Conservation (phyloP, 2,113 vertebrate genomes). For the Rhipidura dahli region DNA sequence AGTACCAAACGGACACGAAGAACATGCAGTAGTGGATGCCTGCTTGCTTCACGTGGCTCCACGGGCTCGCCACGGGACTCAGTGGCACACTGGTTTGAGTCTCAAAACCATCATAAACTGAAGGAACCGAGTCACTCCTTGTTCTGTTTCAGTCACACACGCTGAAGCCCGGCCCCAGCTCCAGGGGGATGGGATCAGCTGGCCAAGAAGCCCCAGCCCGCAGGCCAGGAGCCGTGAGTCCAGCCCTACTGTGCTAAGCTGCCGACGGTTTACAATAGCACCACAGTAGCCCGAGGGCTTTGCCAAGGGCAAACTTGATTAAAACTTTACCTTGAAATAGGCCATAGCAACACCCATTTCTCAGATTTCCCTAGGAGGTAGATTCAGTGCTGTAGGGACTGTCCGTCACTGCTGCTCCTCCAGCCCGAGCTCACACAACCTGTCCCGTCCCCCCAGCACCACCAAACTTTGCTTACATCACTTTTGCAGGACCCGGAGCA, state of each 20-base stretch:
- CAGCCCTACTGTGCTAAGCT: constrained; percentile 57
- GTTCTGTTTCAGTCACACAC: background rate
- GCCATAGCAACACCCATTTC: constrained; percentile 40
- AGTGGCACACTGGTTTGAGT: background rate
- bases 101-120: background rate
- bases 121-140: background rate
- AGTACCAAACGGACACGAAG: constrained; percentile 50
- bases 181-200: background rate
- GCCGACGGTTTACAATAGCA: constrained; percentile 57
- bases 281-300: constrained; percentile 50
- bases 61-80: background rate
- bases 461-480: background rate
- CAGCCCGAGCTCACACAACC: background rate
- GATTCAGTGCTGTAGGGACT: constrained; percentile 57
- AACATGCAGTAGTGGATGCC: constrained; percentile 34
- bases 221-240: background rate
- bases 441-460: background rate
- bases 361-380: constrained; percentile 66
- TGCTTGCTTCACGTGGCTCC: background rate
- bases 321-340: constrained; percentile 60
- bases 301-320: constrained; percentile 50
- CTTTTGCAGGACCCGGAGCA: background rate
- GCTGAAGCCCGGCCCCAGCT: background rate
- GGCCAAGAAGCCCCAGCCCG: background rate
- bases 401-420: background rate